Base-by-base conservation (phyloP, 2,888 invertebrate species). In the Cephalotes varians region DNA sequence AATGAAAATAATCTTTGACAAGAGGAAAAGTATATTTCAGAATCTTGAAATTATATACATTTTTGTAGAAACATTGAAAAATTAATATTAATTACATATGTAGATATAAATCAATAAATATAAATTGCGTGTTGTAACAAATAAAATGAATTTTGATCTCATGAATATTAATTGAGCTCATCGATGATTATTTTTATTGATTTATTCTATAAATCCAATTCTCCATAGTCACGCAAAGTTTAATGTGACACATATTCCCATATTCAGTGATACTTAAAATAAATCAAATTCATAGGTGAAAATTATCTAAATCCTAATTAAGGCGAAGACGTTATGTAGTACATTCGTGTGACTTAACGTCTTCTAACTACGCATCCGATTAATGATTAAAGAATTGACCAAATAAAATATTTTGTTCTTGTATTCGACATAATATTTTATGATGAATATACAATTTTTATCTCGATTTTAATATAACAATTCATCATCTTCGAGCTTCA, bases 281-380 rank as follows among this genome's bases (percentile, higher is more conserved):
- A n/a, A 64, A 60, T 60, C 82, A 67, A 87, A 85, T 86, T 84
- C 67, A 62, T 54, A 74, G 74, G 44, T 34, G 47, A 80, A 62
- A 69, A 77, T 67, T 47, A 44, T 84, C 85, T 88, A 91, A 90
- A 91, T 89, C 84, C 83, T 89, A 91, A 92, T 87, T 92, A 64
- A 87, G 83, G 73, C 88, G 92, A 92, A 92, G 91, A 88, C 88
- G 86, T 90, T 91, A 89, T 83, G n/a, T n/a, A 79, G 88, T 85
- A 31, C 85, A 76, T 80, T 81, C 62, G 79, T 76, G 40, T 54
- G 58, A 79, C 49, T 83, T 60, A 73, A 84, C 67, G 82, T 87
- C 64, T 21, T 44, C 81, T 82, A 88, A 84, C 69, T 83, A 51
- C 47, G 44, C 82, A 83, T 88, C 87, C 90, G 88, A 79, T 54